Percentiles rank a stretch among this genome's conserved stretches.
Evolutionary conservation across 2,888 invertebrate species (phyloP).

Genomic region (Oscheius onirici): DNA sequence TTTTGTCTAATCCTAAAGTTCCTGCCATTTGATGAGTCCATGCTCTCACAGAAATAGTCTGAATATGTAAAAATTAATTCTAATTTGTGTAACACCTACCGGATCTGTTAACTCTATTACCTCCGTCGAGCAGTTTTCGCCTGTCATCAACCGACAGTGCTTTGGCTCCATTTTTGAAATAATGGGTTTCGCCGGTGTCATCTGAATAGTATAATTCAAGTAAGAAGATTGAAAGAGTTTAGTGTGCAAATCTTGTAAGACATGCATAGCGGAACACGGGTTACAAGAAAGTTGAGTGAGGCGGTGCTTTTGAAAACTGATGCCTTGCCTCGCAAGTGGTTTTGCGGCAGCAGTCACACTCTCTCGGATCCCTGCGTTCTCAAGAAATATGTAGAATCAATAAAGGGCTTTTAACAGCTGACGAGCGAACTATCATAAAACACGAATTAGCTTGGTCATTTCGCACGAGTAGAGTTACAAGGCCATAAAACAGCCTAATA

Average conservation of each 20-base stretch:
- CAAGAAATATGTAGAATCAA: slow-evolving; percentile 6
- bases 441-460: neutral
- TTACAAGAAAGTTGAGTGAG: slow-evolving; percentile 14
- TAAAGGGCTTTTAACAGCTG: slow-evolving; percentile 5
- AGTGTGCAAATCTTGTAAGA: slow-evolving; percentile 11
- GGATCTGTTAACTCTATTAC: slow-evolving; percentile 61
- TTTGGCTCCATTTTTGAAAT: slow-evolving; percentile 48
- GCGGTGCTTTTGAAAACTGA: slow-evolving; percentile 27
- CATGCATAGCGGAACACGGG: slow-evolving; percentile 20
- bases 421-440: neutral
- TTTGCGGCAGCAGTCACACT: slow-evolving; percentile 16
- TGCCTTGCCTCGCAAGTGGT: slow-evolving; percentile 4
- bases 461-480: neutral
- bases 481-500: neutral
- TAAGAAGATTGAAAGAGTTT: neutral
- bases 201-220: neutral
- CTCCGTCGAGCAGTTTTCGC: slow-evolving; percentile 57
- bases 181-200: slow-evolving; percentile 31
- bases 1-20: slow-evolving; percentile 60
- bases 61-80: slow-evolving; percentile 10
- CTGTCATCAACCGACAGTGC: slow-evolving; percentile 58
- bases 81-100: slow-evolving; percentile 41
- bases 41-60: slow-evolving; percentile 62
- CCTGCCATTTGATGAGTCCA: slow-evolving; percentile 65
- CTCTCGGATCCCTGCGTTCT: neutral